These are phyloP conservation scores for Diuraphis noxia DNA, from an alignment of 1,140 invertebrate genomes.

Conservation along the genomic window DNA sequence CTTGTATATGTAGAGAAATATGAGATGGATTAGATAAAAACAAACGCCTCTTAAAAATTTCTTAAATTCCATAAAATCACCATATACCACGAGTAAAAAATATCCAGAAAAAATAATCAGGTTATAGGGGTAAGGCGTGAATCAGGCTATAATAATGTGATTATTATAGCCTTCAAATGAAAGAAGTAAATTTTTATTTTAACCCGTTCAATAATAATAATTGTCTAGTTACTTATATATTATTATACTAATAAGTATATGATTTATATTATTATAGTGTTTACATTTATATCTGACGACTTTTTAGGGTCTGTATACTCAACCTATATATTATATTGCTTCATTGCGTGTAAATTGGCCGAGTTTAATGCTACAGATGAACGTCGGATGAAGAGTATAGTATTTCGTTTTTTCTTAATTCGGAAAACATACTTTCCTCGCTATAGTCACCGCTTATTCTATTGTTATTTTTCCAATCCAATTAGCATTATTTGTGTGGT, in stretches of 20 bases:
- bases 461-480: slow-evolving; percentile 12
- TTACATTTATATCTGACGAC: background rate
- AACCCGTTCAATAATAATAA: no score
- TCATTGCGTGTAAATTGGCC: background rate
- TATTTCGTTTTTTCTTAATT: background rate
- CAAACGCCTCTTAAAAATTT: background rate
- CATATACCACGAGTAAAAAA: background rate
- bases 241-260: background rate
- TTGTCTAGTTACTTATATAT: background rate
- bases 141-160: background rate
- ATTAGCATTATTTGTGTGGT: background rate
- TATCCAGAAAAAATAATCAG: no score
- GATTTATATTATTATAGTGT: background rate
- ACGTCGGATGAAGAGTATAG: background rate
- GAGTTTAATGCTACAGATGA: background rate
- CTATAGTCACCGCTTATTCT: background rate
- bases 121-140: background rate
- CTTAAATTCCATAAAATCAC: background rate
- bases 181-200: no score
- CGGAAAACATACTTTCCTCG: background rate
- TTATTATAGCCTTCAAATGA: background rate
- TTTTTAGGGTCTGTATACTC: background rate
- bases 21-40: background rate
- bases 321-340: background rate
- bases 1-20: background rate